Base-by-base conservation (phyloP, 2,113 vertebrate species). In the Coracopsis vasa region DNA sequence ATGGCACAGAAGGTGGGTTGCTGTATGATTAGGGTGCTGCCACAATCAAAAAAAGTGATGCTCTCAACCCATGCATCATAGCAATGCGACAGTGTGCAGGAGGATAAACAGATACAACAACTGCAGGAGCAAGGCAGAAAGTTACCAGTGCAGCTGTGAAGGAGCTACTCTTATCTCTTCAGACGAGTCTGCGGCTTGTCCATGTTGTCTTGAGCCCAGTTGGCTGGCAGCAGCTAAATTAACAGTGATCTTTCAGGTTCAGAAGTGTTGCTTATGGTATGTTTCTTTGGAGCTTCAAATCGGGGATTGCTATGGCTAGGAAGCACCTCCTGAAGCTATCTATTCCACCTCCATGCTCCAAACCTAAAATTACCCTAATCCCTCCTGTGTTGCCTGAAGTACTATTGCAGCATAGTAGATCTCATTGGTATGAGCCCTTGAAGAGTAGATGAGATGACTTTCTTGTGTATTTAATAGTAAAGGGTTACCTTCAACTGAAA, bases 161-260 rank as follows among this genome's bases (percentile, higher is more conserved):
- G 35, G 28, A 74, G 42, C 28, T 25, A 6, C 4, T 2, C 33
- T 56, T 1, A 0, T 35, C 15, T 42, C 41, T 66, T 16, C n/a
- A 25, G 7, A 39, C 37, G 29, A 71, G 56, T 23, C 44, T 47
- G 44, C 15, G 7, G 27, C 2, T 0, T 28, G 39, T 65, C 54
- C 1, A 0, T n/a, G 47, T 33, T 4, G 2, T 29, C 58, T 65
- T 20, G 6, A 60, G 45, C 35, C 18, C 0, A 2, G 7, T 45
- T 64, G 42, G 20, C 16, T 35, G 19, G 21, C 42, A 58, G 66
- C 66, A 21, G 44, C 53, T 42, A n/a, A 24, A 19, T 29, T 29
- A 44, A 16, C 5, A 6, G 24, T 14, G 28, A 37, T 56, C 14
- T 4, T 16, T 62, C 41, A 15, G 41, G 16, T 31, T 77, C 65